A percentile compares a stretch with the other conserved stretches of the same genome.
These are phyloP conservation scores for Bergia puertoricense DNA, from an alignment of 92 coral and sea anemone species.

Conservation along the genomic window DNA sequence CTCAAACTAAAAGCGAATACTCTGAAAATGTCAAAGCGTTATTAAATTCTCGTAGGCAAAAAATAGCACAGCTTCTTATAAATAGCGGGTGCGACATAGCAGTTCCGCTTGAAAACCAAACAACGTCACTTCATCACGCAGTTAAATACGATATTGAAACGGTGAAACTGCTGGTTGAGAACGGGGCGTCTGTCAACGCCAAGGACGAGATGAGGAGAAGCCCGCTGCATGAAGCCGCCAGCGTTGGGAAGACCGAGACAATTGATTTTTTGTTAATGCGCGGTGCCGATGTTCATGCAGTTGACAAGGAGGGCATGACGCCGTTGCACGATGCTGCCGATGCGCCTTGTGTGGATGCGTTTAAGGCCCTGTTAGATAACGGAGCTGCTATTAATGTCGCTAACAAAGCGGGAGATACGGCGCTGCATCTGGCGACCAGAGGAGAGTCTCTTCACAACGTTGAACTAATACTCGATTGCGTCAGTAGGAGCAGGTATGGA, in stretches of 20 bases:
- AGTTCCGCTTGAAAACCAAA: slow-evolving; percentile 27
- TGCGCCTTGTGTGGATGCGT: slow-evolving; percentile 26
- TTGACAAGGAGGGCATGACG: slow-evolving; percentile 31
- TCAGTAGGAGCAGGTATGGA: slow-evolving; percentile 16
- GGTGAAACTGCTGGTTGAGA: slow-evolving; percentile 16
- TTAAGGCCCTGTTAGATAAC: slow-evolving; percentile 15
- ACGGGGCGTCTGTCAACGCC: slow-evolving; percentile 20
- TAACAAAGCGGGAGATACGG: slow-evolving; percentile 24
- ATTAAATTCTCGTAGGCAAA: slow-evolving; percentile 19
- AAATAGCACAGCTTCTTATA: slow-evolving; percentile 27
- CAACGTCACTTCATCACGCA: slow-evolving; percentile 26
- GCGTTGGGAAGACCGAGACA: slow-evolving; percentile 26
- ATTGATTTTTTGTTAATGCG: not conserved
- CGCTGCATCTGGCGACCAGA: slow-evolving; percentile 23
- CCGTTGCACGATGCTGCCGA: slow-evolving; percentile 32
- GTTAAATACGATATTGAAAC: slow-evolving; percentile 26
- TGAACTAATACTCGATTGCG: not conserved
- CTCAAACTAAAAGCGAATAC: not conserved
- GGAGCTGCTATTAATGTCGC: not conserved
- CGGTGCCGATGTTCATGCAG: slow-evolving; percentile 23
- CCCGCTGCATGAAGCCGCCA: slow-evolving; percentile 33
- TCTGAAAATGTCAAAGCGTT: slow-evolving; percentile 9
- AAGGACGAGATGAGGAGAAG: slow-evolving; percentile 21
- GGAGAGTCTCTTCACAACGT: slow-evolving; percentile 34
- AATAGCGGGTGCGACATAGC: slow-evolving; percentile 32